Percentiles rank a stretch among this genome's conserved stretches.
Conservation (phyloP, 2,113 vertebrate species). For the Tragelaphus strepsiceros region DNA sequence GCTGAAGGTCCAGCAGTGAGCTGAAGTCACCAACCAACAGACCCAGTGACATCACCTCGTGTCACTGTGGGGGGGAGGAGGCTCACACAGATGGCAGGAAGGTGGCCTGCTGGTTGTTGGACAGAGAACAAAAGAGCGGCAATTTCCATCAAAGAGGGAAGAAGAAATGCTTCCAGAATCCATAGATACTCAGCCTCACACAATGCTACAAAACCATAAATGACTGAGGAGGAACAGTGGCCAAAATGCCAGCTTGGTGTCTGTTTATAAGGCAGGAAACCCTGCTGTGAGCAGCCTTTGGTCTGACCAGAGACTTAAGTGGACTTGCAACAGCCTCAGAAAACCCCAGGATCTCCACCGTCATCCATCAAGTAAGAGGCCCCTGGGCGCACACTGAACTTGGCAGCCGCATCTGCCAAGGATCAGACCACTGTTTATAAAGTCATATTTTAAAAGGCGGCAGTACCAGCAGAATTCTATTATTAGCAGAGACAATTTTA, state of each 20-base stretch:
- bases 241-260: background rate
- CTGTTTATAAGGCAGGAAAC: background rate
- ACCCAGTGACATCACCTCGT: background rate
- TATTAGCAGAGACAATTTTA: slow-evolving; percentile 31
- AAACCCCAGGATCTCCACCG: background rate
- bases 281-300: background rate
- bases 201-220: background rate
- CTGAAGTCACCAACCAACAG: background rate
- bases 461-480: background rate
- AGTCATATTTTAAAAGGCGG: background rate
- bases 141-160: background rate
- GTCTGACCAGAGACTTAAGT: background rate
- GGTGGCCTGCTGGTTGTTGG: slow-evolving; percentile 42
- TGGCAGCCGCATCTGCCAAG: background rate
- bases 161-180: slow-evolving; percentile 23
- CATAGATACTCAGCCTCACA: background rate
- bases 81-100: slow-evolving; percentile 41
- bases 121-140: slow-evolving; percentile 4
- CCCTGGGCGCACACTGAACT: background rate
- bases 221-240: background rate
- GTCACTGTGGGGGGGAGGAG: background rate
- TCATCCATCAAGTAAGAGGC: background rate
- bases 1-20: background rate
- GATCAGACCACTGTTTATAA: slow-evolving; percentile 3
- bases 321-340: background rate